These are phyloP conservation scores for Bicyclus anynana DNA, from an alignment of 1,140 invertebrate species.

Conservation along the genomic window DNA sequence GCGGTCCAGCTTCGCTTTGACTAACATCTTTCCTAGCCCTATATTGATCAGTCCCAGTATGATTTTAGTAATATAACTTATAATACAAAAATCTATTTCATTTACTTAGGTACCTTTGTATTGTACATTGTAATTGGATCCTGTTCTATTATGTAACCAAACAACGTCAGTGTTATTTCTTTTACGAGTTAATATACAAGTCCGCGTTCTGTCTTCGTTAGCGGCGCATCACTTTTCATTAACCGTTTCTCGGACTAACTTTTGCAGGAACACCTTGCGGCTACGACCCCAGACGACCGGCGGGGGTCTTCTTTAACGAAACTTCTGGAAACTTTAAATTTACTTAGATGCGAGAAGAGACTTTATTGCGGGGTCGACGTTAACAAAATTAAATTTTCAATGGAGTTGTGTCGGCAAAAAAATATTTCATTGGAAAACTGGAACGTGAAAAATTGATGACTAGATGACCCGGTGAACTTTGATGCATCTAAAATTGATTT, in stretches of 20 bases:
- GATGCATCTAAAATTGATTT: too few relatives aligned
- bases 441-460: too few relatives aligned
- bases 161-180: not conserved
- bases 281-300: constrained; percentile 6
- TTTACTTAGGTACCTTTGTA: too few relatives aligned
- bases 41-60: too few relatives aligned
- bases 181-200: constrained; percentile 26
- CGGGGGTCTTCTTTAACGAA: constrained; percentile 19
- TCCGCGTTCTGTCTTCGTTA: constrained; percentile 53
- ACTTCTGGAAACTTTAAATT: constrained; percentile 7
- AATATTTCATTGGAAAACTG: too few relatives aligned
- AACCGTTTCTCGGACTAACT: constrained; percentile 38
- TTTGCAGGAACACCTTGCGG: constrained; percentile 22
- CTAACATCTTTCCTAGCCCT: too few relatives aligned
- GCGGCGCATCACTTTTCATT: constrained; percentile 56
- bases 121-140: too few relatives aligned
- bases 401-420: not conserved
- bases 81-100: too few relatives aligned
- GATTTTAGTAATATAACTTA: too few relatives aligned
- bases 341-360: constrained; percentile 1
- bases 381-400: not conserved
- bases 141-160: too few relatives aligned
- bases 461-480: too few relatives aligned
- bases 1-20: too few relatives aligned
- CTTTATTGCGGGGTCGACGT: not conserved